Base-by-base conservation (phyloP, 1,140 invertebrate species). In the Stratiolaelaps scimitus region DNA sequence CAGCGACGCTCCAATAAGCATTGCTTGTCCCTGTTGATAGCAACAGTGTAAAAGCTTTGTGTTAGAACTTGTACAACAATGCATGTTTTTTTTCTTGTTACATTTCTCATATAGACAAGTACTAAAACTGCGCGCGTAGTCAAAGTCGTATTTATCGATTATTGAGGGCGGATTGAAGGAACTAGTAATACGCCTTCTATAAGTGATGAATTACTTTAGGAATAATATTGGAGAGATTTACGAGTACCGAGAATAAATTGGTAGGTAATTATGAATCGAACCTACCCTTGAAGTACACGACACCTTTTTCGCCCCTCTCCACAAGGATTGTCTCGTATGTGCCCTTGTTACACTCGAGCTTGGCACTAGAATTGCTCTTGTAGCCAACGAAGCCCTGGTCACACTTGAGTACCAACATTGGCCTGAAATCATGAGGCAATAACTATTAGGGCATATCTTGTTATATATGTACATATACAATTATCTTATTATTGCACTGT, bases 371-470 rank as follows among this genome's bases (percentile, higher is more conserved):
- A 0, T 82, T 77, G 43, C 83, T 83, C 77, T 93, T 94, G 71
- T 86, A 89, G 0, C 92, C 93, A 45, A 96, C 92, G 76, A 94
- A 95, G 17, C 93, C 93, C 77, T 93, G 91, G 72, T 96, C 92
- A 73, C 88, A 89, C 75, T 93, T 91, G 69, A 97, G 78, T 69
- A 96, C 89, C 70, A 96, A 77, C 73, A 93, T 88, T 1, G 92
- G 91, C 71, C 89, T 64, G 17, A 23, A 60, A 60, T 29, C 17
- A 60, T 26, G 28, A 5, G 4, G 15, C 7, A 48, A 60, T 60
- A 23, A 29, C 15, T 15, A 26, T 60, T 23, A 15, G 15, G 28
- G 47, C 47, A 60, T 17, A 19, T 60, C 53, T 29, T 26, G 15
- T 15, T 6, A 60, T 34, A 26, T 20, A 7, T 48, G 5, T 20